phyloP scores from a whole-genome alignment of 2,797 vertebrate species.

The Semotilus atromaculatus region DNA sequence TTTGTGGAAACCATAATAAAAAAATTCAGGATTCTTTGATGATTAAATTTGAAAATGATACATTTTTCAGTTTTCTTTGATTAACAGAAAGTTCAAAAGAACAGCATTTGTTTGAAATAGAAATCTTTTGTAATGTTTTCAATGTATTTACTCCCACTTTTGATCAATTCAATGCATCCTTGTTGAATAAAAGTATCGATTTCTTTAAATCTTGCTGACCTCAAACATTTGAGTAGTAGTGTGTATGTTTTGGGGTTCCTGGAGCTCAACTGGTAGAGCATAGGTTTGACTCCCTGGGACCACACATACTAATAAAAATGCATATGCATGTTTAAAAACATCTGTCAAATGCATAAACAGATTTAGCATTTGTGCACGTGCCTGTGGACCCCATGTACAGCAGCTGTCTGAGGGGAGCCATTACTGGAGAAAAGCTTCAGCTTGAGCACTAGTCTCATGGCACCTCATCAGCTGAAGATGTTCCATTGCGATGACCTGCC shows the following conservation, averaged over 20 bases:
- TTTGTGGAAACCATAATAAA: not conserved
- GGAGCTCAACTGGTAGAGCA: not conserved
- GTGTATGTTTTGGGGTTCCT: not conserved
- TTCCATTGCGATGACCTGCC: conserved; percentile 40
- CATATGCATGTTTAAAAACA: not conserved
- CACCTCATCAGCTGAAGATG: conserved; percentile 43
- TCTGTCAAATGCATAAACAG: not conserved
- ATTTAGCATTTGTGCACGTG: not conserved
- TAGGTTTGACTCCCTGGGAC: not conserved
- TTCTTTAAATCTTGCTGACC: not conserved
- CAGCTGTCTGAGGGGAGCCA: conserved; percentile 31
- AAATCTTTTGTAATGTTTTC: not conserved
- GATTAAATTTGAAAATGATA: not conserved
- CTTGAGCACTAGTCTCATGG: conserved; percentile 32
- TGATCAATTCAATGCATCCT: not conserved
- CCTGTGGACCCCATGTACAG: not conserved
- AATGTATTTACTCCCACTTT: not conserved
- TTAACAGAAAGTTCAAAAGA: not conserved
- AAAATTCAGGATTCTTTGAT: not conserved
- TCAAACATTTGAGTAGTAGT: not conserved
- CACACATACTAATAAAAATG: not conserved
- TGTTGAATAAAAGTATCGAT: not conserved
- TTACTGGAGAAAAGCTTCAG: conserved; percentile 26
- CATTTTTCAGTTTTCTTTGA: not conserved
- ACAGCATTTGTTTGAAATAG: not conserved